These are phyloP conservation scores for Sylvicola cinctus DNA, from an alignment of 2,888 invertebrate genomes.

Conservation along the genomic window DNA sequence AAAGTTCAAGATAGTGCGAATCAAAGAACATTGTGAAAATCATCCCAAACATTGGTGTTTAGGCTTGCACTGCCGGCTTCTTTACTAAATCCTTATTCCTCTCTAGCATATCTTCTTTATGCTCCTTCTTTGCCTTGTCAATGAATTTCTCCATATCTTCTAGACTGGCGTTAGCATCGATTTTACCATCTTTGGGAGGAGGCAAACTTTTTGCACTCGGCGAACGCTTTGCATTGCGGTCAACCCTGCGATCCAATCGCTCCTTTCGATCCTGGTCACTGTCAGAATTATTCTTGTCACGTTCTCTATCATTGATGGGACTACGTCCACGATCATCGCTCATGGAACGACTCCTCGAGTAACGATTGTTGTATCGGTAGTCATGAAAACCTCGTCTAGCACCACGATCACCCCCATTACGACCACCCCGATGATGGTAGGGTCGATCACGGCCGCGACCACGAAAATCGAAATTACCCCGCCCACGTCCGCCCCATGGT, in stretches of 20 bases:
- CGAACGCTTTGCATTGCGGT: constrained; percentile 26
- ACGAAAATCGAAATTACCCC: constrained; percentile 19
- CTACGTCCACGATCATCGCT: constrained; percentile 33
- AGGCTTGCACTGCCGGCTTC: constrained; percentile 12
- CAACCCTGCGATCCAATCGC: too few species aligned
- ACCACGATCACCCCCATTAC: constrained; percentile 20
- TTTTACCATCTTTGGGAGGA: too few species aligned
- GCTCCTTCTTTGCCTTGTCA: constrained; percentile 32
- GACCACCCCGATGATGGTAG: constrained; percentile 16
- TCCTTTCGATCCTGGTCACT: too few species aligned
- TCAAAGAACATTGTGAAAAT: too few species aligned
- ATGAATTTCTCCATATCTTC: constrained; percentile 36
- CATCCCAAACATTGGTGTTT: too few species aligned
- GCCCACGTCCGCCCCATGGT: constrained; percentile 33
- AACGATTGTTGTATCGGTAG: constrained; percentile 39
- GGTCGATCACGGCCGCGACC: constrained; percentile 13
- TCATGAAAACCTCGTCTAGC: constrained; percentile 47
- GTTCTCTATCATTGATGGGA: constrained; percentile 32
- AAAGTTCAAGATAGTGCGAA: too few species aligned
- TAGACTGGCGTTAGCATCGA: constrained; percentile 16
- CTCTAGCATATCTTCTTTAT: constrained; percentile 33
- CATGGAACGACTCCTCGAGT: constrained; percentile 23
- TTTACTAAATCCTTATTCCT: constrained; percentile 29
- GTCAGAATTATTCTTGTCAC: not conserved
- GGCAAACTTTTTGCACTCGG: constrained; percentile 24